Evolutionary conservation across 1,140 invertebrate species (phyloP), one percentile per base, ranked within the genome.

Genomic region (Aporrectodea caliginosa): DNA sequence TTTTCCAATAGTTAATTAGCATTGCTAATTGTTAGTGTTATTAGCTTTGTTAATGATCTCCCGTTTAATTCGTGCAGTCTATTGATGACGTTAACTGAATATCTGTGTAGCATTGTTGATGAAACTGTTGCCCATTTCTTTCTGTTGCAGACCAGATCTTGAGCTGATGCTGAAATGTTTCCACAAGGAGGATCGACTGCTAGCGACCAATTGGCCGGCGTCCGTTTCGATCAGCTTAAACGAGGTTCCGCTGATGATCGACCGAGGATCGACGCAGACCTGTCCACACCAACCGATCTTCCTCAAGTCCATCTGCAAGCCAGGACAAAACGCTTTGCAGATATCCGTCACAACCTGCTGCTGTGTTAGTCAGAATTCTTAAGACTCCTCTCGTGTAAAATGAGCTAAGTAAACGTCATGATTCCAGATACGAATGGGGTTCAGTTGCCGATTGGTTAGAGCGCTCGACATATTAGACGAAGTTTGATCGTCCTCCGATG

Each of bases 201-300:
- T 96, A 94, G 96, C 95, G 88, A 97, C 95, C 27, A 98, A 97
- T 88, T 98, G 96, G 96, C 95, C 95, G 73, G 94, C 94, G 35
- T 87, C 87, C 29, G 88, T 90, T 2, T 88, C 88, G 16, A 88
- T 90, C 71, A 95, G 93, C 87, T 95, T 95, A 94, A 82, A 96
- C 93, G 77, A 87, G 78, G 85, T 83, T 27, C 82, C 86, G 1
- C 91, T 97, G 75, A 91, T 93, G 82, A 97, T 97, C 84, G 95
- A 97, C 89, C 90, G 95, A 83, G 94, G 94, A 16, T 94, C 22
- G 16, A 68, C 70, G 16, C 27, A 22, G 30, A 16, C 6, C 16
- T 31, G 22, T 29, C 31, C 58, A 1, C 94, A 97, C 89, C 96
- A 96, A 90, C 95, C 96, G 81, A 91, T 98, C 82, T 96, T 97